These are phyloP conservation scores for Neoarius graeffei DNA, from an alignment of 2,113 vertebrate genomes.

Conservation along the genomic window DNA sequence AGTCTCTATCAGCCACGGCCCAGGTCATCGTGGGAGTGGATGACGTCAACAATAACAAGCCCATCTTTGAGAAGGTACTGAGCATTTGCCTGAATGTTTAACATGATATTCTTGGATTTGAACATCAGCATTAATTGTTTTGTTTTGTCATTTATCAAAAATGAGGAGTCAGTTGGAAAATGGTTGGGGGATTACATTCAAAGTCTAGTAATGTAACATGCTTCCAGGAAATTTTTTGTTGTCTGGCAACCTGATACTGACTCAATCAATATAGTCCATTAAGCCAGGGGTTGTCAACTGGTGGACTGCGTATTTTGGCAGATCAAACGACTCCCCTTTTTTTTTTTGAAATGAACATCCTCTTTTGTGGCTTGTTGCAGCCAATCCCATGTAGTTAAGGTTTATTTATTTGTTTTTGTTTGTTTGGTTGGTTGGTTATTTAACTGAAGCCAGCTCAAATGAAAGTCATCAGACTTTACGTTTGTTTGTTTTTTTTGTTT, in stretches of 20 bases:
- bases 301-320: not conserved
- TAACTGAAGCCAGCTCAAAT: not conserved
- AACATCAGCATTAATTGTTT: not conserved
- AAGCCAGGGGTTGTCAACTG: not conserved
- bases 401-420: too few relatives aligned
- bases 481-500: not conserved
- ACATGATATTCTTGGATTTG: not conserved
- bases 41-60: slow-evolving; percentile 89
- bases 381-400: not conserved
- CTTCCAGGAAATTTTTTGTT: not conserved
- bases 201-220: not conserved
- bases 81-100: not conserved
- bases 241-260: not conserved
- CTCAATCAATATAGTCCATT: slow-evolving; percentile 1
- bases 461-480: not conserved
- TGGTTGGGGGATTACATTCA: not conserved
- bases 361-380: not conserved
- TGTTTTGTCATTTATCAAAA: not conserved
- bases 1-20: slow-evolving; percentile 75
- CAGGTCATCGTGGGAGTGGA: slow-evolving; percentile 83
- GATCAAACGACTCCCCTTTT: not conserved
- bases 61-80: slow-evolving; percentile 81
- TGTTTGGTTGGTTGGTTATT: too few relatives aligned
- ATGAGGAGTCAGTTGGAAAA: not conserved
- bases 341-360: not conserved